These are phyloP conservation scores for Sinodicranocentrus sp. DNA, from an alignment of 2,888 invertebrate species.

Conservation along the genomic window DNA sequence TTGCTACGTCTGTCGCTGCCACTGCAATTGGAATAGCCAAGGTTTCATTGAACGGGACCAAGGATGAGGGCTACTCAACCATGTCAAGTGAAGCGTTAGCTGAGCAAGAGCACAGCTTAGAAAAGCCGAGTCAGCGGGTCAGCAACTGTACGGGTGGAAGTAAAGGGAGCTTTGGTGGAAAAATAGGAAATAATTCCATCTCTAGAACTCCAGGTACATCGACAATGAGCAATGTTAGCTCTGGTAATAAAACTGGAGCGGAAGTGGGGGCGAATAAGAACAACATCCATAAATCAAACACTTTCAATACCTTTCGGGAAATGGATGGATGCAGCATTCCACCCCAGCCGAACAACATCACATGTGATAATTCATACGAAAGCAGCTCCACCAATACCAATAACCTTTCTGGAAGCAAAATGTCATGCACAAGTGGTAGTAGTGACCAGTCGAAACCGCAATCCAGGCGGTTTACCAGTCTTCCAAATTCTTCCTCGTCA, in stretches of 20 bases:
- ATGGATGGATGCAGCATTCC: slow-evolving; percentile 12
- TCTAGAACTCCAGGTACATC: neutral
- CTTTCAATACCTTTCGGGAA: slow-evolving; percentile 72
- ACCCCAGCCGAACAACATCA: neutral
- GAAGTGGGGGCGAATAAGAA: slow-evolving; percentile 23
- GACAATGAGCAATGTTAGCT: neutral
- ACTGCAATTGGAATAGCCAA: slow-evolving; percentile 42
- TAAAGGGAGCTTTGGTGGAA: neutral
- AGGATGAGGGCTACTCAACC: slow-evolving; percentile 76
- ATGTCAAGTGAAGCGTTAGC: slow-evolving; percentile 76
- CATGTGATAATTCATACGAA: slow-evolving; percentile 43
- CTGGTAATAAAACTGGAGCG: slow-evolving; percentile 41
- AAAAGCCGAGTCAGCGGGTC: slow-evolving; percentile 48
- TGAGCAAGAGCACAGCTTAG: slow-evolving; percentile 71
- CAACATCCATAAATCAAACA: slow-evolving; percentile 74
- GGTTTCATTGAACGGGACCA: slow-evolving; percentile 65
- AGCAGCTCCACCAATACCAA: neutral
- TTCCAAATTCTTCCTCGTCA: slow-evolving; percentile 52
- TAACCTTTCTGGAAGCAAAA: slow-evolving; percentile 5
- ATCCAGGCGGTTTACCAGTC: slow-evolving; percentile 42
- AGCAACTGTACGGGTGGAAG: neutral
- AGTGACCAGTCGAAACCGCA: neutral
- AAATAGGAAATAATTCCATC: neutral
- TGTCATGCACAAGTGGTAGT: neutral
- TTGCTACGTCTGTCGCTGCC: slow-evolving; percentile 22